A percentile compares a stretch with the other conserved stretches of the same genome.
phyloP scores from a whole-genome alignment of 2,888 invertebrate species.

The Campoplex capitator region DNA sequence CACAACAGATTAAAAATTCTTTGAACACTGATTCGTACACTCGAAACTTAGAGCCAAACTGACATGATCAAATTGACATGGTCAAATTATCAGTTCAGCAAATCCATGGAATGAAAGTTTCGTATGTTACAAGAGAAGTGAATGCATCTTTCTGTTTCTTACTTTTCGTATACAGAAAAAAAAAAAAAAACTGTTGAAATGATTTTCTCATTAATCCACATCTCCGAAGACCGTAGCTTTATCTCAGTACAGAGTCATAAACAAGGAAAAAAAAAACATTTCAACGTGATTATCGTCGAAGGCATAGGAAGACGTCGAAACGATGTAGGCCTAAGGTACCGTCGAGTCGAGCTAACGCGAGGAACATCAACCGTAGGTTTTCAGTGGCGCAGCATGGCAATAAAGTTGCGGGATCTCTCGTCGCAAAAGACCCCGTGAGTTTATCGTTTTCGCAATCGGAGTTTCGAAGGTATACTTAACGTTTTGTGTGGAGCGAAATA shows the following conservation, averaged over 20 bases:
- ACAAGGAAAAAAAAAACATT: slow-evolving; percentile 66
- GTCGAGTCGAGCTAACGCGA: slow-evolving; percentile 38
- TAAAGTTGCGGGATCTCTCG: slow-evolving; percentile 62
- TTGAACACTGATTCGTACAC: neutral
- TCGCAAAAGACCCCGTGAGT: slow-evolving; percentile 62
- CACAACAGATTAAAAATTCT: neutral
- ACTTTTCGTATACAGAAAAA: neutral
- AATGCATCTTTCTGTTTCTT: neutral
- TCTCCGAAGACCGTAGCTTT: slow-evolving; percentile 22
- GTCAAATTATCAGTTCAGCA: neutral
- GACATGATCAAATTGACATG: too few species aligned
- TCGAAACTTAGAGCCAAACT: too few species aligned
- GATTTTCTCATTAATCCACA: neutral
- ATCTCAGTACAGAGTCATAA: slow-evolving; percentile 1
- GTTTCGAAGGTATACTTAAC: slow-evolving; percentile 30
- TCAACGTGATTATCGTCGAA: slow-evolving; percentile 54
- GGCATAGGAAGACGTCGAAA: slow-evolving; percentile 40
- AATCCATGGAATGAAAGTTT: neutral
- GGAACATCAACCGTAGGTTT: slow-evolving; percentile 52
- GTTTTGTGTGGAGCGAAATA: slow-evolving; percentile 31
- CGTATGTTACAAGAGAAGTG: neutral
- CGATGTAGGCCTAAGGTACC: slow-evolving; percentile 37
- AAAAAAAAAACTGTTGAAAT: neutral
- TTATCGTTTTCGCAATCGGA: slow-evolving; percentile 68
- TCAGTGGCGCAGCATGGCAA: slow-evolving; percentile 64